Evolutionary conservation across 2,797 vertebrate species (phyloP), one percentile per base, ranked within the genome.

Genomic region (Manis javanica): DNA sequence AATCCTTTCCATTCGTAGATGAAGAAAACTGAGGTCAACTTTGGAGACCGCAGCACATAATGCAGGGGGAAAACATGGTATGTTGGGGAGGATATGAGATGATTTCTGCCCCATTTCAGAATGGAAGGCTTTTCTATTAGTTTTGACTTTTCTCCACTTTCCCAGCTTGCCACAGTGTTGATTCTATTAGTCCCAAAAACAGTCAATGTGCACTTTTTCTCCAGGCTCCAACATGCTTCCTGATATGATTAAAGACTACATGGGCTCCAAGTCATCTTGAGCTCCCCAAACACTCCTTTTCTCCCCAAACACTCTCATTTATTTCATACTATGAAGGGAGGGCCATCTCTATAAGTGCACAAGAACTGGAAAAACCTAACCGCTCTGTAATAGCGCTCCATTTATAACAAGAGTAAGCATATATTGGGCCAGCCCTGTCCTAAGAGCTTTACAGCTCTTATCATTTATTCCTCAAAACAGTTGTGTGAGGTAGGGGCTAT

Each of bases 31-130:
- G 21, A 68, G 57, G 69, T 83, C 31, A 68, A 7, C 34, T 71
- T 87, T 69, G 87, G 81, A 90, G 64, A 63, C 59, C 21, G 51
- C 10, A 69, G 16, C 4, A 15, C 19, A 5, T 69, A 61, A 90
- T 19, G 5, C 16, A 61, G 39, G 39, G n/a, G 5, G 5, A 63
- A 64, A 79, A 83, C 46, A 6, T 24, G 29, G 29, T 68, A 77
- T 57, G 46, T 78, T 21, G 10, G 3, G 5, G 23, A 72, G 49
- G 10, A 64, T 39, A 39, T 55, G 23, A 86, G 46, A 79, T 34
- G 68, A 42, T 71, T 92, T 87, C 61, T 94, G 69, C 49, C 82
- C 75, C 55, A 24, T 83, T 79, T 92, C 77, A 84, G 71, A 87
- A 64, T 9, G 42, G 68, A 78, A 91, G 77, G 42, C 34, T 85